Evolutionary conservation across 64 coral and sea anemone species (phyloP).

Genomic region (Montipora capricornis): DNA sequence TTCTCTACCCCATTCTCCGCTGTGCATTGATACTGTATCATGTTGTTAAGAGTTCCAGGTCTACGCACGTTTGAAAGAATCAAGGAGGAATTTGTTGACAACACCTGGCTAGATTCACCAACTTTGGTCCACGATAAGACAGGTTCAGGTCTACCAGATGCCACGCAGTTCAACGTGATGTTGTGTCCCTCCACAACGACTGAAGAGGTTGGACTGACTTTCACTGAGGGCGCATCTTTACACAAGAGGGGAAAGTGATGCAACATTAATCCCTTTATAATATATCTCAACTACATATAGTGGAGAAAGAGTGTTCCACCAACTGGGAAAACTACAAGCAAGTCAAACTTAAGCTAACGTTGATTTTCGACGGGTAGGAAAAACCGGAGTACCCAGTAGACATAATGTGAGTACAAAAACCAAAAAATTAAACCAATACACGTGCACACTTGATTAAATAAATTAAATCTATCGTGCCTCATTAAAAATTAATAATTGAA

Average conservation of each 20-base stretch:
- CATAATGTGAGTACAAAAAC: too few species aligned
- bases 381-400: too few species aligned
- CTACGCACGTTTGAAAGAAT: not conserved
- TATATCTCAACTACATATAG: too few species aligned
- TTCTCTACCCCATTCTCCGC: constrained; percentile 7
- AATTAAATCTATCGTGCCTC: too few species aligned
- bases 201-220: not conserved
- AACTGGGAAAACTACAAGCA: too few species aligned
- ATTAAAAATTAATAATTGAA: too few species aligned
- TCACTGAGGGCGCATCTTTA: not conserved
- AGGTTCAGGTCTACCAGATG: not conserved
- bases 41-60: not conserved
- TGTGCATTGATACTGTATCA: constrained; percentile 33
- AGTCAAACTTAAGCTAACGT: too few species aligned
- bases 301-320: too few species aligned
- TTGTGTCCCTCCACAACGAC: not conserved
- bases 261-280: too few species aligned
- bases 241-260: not conserved
- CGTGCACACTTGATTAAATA: too few species aligned
- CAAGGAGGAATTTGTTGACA: not conserved
- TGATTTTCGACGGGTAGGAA: too few species aligned
- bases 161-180: not conserved
- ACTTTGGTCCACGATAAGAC: not conserved
- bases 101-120: not conserved
- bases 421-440: too few species aligned